Percentiles rank a stretch among this genome's conserved stretches.
Conservation (phyloP, 2,113 vertebrate genomes). For the Lipophrys pholis region DNA sequence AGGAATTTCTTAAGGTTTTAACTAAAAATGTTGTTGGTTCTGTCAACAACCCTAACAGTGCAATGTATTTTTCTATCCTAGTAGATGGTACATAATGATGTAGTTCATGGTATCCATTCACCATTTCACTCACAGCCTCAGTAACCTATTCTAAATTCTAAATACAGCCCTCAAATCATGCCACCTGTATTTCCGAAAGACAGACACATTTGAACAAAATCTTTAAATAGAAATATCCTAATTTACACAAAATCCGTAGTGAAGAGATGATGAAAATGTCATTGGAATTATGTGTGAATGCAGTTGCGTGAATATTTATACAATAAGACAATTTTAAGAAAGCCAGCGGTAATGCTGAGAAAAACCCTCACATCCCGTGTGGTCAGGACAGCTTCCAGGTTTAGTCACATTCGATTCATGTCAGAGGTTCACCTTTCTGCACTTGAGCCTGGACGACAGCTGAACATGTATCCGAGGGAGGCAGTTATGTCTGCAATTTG, state of each 20-base stretch:
- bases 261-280: neutral
- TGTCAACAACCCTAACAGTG: too few relatives aligned
- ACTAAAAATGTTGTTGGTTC: too few relatives aligned
- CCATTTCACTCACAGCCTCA: too few relatives aligned
- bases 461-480: conserved; percentile 48
- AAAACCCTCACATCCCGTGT: neutral
- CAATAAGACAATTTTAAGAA: neutral
- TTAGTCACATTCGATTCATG: conserved; percentile 28
- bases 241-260: too few relatives aligned
- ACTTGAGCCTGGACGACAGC: conserved; percentile 69
- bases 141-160: neutral
- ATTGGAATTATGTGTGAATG: neutral
- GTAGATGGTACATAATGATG: too few relatives aligned
- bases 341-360: neutral
- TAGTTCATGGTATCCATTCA: too few relatives aligned
- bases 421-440: conserved; percentile 61
- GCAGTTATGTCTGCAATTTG: conserved; percentile 45
- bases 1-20: too few relatives aligned
- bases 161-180: neutral
- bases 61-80: too few relatives aligned
- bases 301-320: too few relatives aligned
- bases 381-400: conserved; percentile 22
- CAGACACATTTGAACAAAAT: too few relatives aligned
- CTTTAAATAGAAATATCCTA: too few relatives aligned
- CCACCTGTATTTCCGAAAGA: neutral